Evolutionary conservation across 2,888 invertebrate species (phyloP), one percentile per base, ranked within the genome.

Genomic region (Sesamia inferens): DNA sequence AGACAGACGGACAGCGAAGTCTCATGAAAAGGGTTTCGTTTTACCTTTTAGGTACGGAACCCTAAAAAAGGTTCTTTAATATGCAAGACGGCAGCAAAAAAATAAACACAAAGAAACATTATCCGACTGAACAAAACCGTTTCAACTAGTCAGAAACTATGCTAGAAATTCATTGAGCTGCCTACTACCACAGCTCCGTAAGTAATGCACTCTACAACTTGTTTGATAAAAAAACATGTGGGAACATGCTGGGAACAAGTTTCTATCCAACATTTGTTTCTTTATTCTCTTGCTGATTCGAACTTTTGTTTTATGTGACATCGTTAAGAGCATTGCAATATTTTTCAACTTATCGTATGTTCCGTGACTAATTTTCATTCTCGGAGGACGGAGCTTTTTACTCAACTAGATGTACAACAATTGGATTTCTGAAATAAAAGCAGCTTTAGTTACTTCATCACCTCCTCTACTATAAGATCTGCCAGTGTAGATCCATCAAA

Each of bases 131-230:
- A 76, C 72, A 83, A 79, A 82, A 83, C 68, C 66, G 16, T 69
- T 79, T 67, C 61, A 73, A 83, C 72, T 63, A 76, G 63, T 73
- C 58, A 70, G 58, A 59, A 76, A 79, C 58, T 71, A 62, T 47
- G 66, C 62, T 63, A 79, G 83, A 79, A 76, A 82, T 83, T 76
- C 83, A 82, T 79, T 70, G 82, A 73, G 54, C 79, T 82, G 83
- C 72, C 82, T 76, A 59, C 59, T 82, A 58, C 76, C 76, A 69
- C 63, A 61, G 66, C 68, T 44, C 51, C 39, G 62, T 74, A 66
- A 83, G 74, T 81, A 72, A 85, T 81, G 76, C 75, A 76, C 74
- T 77, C 59, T 65, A 39, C 64, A 74, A 84, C 78, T 74, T 59
- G 76, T 80, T 76, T 63, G 47, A 22, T 63, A 39, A 42, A 73